Conservation (phyloP, 1,140 invertebrate genomes). For the Magallana angulata region DNA sequence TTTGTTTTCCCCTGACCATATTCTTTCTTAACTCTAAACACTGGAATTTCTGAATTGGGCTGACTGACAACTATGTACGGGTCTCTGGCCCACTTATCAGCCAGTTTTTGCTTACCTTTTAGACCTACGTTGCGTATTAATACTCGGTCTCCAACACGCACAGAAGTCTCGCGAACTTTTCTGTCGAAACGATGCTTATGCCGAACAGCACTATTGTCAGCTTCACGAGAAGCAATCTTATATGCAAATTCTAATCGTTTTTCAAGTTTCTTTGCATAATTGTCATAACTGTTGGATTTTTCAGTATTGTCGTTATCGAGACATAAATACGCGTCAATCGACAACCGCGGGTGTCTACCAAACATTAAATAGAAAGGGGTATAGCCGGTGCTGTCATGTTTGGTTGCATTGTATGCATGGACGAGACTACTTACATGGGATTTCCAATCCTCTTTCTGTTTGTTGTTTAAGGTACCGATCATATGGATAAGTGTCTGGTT, state of each 20-base stretch:
- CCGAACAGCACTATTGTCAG: background rate
- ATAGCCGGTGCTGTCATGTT: slow-evolving; percentile 56
- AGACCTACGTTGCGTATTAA: slow-evolving; percentile 33
- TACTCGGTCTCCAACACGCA: slow-evolving; percentile 30
- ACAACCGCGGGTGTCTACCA: slow-evolving; percentile 55
- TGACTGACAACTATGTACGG: slow-evolving; percentile 16
- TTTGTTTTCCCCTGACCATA: background rate
- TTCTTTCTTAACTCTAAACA: slow-evolving; percentile 31
- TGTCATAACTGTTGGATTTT: background rate
- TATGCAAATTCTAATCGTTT: slow-evolving; percentile 45
- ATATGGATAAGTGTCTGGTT: slow-evolving; percentile 53
- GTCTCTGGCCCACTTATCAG: slow-evolving; percentile 49
- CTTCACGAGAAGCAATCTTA: background rate
- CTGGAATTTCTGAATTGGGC: slow-evolving; percentile 26
- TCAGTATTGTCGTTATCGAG: background rate
- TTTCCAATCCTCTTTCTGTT: slow-evolving; percentile 47
- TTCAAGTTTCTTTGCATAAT: slow-evolving; percentile 7
- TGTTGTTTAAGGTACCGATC: slow-evolving; percentile 48
- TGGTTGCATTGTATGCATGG: slow-evolving; percentile 60
- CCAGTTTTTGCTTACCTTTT: slow-evolving; percentile 46
- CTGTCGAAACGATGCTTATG: slow-evolving; percentile 31
- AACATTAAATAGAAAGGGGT: slow-evolving; percentile 58
- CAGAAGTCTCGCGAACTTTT: background rate
- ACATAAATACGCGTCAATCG: slow-evolving; percentile 54
- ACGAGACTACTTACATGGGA: slow-evolving; percentile 31